Base-by-base conservation (phyloP, 1,140 invertebrate genomes). In the Aphidius gifuensis region DNA sequence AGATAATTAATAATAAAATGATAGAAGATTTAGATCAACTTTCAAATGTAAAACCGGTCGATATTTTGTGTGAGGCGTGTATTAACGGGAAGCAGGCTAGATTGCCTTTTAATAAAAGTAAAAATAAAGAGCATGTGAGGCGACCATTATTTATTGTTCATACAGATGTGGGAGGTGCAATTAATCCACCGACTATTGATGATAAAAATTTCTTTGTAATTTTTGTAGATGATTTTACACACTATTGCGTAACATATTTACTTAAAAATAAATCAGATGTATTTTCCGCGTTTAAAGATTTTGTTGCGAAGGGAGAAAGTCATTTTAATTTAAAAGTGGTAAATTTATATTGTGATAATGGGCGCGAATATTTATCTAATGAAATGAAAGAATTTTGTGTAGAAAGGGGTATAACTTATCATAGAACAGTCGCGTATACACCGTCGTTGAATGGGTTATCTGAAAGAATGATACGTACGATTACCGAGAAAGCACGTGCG, bases 401-500 rank as follows among this genome's bases (percentile, higher is more conserved):
- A 9, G 44, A 58, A 49, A 59, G 59, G 42, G 48, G 62, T 64
- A 50, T 62, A 1, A 62, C 21, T 23, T 57, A 62, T 50, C 61
- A 62, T 42, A 44, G 49, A 3, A 62, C 61, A n/a, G 23, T 62
- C 1, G 54, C 61, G 11, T 51, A 51, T 45, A 54, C 49, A 42
- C 60, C 60, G 11, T 40, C 54, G 32, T 45, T 54, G 45, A 61
- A 55, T 46, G 60, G 49, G 38, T 4, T 61, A 3, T 16, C 60
- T 0, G 82, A 84, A 60, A 65, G 80, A 51, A 75, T 80, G 67
- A 78, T 77, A 62, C 58, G 76, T 39, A 79, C 78, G 9, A 71
- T 82, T n/a, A 75, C 71, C 6, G 77, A 81, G 71, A 82, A 49
- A 59, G 73, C 75, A 46, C 66, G 76, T 54, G 40, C 70, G 32